Conservation (phyloP, 2,797 vertebrate species). For the Picus viridis region DNA sequence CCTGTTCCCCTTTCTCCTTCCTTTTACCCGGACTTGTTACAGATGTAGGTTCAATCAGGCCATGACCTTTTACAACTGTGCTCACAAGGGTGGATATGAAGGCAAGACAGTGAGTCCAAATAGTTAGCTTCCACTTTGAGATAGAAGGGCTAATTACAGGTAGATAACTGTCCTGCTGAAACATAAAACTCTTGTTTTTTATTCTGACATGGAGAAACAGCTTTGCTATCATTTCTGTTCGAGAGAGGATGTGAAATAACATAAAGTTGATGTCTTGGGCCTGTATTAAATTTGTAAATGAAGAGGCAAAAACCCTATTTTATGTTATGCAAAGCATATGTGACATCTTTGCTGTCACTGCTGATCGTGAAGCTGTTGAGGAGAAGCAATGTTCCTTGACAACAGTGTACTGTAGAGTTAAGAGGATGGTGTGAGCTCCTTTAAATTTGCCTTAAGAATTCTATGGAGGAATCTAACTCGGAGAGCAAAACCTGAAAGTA, state of each 20-base stretch:
- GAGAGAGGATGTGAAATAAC: background rate
- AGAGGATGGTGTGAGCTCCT: background rate
- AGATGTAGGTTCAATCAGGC: background rate
- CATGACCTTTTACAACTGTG: accelerated
- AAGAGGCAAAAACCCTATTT: background rate
- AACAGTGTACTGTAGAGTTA: background rate
- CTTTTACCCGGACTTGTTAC: background rate
- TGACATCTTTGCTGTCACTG: background rate
- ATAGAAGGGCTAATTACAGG: background rate
- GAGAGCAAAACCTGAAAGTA: background rate
- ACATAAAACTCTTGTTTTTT: background rate
- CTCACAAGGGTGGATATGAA: background rate
- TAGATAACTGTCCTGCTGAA: background rate
- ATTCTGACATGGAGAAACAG: background rate
- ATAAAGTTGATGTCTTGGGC: background rate
- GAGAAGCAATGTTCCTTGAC: background rate
- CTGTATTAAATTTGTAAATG: background rate
- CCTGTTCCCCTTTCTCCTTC: background rate
- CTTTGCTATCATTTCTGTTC: background rate
- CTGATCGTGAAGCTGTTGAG: background rate
- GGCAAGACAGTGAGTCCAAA: background rate
- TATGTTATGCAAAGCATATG: background rate
- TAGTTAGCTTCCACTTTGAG: background rate
- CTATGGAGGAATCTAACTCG: background rate
- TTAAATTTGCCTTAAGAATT: background rate